Conservation (phyloP, 2,888 invertebrate species). For the Poecilobothrus nobilitatus region DNA sequence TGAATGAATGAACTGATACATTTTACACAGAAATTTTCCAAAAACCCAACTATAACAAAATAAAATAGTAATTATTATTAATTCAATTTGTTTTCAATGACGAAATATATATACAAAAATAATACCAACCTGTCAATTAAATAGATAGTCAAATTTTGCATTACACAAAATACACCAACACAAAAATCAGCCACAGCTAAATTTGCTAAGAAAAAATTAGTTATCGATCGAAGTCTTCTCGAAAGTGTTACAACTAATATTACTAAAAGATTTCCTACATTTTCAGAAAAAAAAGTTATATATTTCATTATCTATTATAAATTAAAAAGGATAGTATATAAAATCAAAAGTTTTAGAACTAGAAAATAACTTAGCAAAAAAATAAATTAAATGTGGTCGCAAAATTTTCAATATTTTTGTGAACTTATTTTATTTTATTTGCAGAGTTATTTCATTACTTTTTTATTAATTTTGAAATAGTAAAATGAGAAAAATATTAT, state of each 20-base stretch:
- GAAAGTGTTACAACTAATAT: constrained; percentile 78
- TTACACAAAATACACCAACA: constrained; percentile 86
- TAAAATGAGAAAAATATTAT: too few relatives aligned
- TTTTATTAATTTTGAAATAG: too few relatives aligned
- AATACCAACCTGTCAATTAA: constrained; percentile 56
- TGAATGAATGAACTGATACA: constrained; percentile 83
- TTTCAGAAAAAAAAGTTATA: constrained; percentile 12
- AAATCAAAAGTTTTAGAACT: constrained; percentile 11
- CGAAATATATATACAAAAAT: neutral
- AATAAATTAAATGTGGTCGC: too few relatives aligned
- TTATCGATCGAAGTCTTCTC: constrained; percentile 72
- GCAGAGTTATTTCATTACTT: too few relatives aligned
- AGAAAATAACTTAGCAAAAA: too few relatives aligned
- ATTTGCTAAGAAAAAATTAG: constrained; percentile 87
- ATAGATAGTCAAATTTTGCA: constrained; percentile 78
- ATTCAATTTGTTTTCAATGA: constrained; percentile 6
- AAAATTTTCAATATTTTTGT: too few relatives aligned
- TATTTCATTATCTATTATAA: too few relatives aligned
- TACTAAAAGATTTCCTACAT: constrained; percentile 76
- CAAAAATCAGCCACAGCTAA: constrained; percentile 84
- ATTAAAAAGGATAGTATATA: too few relatives aligned
- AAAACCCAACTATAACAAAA: constrained; percentile 66
- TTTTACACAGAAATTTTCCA: constrained; percentile 78
- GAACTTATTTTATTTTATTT: too few relatives aligned
- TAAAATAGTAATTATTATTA: constrained; percentile 30